Percentiles rank a stretch among this genome's conserved stretches.
These are phyloP conservation scores for Chalcis sispes DNA, from an alignment of 2,888 invertebrate genomes.

Conservation along the genomic window DNA sequence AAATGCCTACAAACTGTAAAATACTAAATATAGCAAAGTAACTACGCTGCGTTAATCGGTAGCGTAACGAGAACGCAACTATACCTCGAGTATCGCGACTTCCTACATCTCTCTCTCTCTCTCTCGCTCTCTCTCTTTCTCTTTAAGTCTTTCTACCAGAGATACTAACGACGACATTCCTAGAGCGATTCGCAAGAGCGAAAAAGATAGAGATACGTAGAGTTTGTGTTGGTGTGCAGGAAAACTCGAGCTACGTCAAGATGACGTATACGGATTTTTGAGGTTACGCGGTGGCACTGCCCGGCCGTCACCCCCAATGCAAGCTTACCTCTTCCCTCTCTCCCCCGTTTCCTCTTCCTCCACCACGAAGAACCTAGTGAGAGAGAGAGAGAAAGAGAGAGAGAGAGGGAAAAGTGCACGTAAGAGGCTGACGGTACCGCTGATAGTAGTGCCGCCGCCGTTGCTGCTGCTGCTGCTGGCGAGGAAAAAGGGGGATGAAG, in stretches of 20 bases:
- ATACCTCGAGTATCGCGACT: no score
- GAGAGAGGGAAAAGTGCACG: conserved; percentile 24
- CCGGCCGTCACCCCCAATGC: conserved; percentile 40
- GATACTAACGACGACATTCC: no score
- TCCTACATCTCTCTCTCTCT: no score
- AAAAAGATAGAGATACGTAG: no score
- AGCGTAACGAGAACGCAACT: neutral
- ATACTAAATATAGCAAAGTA: conserved; percentile 2
- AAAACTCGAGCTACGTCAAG: neutral
- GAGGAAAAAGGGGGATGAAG: neutral
- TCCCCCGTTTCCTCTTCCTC: neutral
- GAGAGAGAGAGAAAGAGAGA: neutral
- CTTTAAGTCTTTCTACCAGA: no score
- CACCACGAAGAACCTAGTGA: conserved; percentile 5
- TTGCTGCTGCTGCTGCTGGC: neutral
- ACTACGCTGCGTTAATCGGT: conserved; percentile 5
- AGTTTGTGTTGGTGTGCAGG: neutral
- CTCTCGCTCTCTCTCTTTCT: no score
- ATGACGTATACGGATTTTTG: conserved; percentile 47
- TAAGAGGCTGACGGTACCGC: no score
- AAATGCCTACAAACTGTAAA: conserved; percentile 21
- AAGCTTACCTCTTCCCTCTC: neutral
- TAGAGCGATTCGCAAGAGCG: no score
- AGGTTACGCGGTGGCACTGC: conserved; percentile 51
- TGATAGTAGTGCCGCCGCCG: no score